Percentiles rank a stretch among this genome's conserved stretches.
These are phyloP conservation scores for Loris lydekkerianus DNA, from an alignment of 2,797 vertebrate genomes.

Conservation along the genomic window DNA sequence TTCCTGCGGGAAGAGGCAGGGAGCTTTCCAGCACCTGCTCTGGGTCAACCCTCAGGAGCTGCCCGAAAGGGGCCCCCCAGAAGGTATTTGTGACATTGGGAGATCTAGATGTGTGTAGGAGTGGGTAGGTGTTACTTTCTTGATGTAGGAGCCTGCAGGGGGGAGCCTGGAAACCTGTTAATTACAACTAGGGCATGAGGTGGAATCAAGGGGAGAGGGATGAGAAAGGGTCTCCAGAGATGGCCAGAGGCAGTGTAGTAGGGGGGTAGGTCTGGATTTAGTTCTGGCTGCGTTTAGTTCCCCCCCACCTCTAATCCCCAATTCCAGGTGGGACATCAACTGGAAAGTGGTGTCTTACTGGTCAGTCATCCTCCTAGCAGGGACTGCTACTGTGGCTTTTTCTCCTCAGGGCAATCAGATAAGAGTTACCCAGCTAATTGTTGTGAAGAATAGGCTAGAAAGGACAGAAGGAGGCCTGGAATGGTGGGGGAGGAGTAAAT, in stretches of 20 bases:
- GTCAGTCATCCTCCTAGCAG: background rate
- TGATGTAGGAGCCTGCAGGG: background rate
- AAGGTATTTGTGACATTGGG: slow-evolving; percentile 22
- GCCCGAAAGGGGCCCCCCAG: slow-evolving; percentile 8
- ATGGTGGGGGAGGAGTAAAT: background rate
- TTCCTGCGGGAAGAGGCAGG: background rate
- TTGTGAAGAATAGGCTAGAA: background rate
- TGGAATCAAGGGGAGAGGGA: background rate
- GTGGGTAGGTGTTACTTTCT: background rate
- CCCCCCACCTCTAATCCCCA: background rate
- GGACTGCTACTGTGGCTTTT: slow-evolving; percentile 20
- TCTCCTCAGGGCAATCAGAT: background rate
- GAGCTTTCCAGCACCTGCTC: slow-evolving; percentile 62
- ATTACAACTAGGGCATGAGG: background rate
- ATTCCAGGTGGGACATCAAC: slow-evolving; percentile 3
- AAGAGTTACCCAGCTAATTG: background rate
- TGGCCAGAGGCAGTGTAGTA: background rate
- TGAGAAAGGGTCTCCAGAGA: background rate
- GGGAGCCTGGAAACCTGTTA: background rate
- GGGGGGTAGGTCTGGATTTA: background rate
- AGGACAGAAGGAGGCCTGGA: background rate
- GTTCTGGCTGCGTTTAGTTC: background rate
- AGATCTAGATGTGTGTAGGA: background rate
- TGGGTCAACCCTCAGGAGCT: background rate
- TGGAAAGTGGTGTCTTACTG: slow-evolving; percentile 1